Evolutionary conservation across 1,140 invertebrate species (phyloP), one percentile per base, ranked within the genome.

Genomic region (Drosophila sturtevanti): DNA sequence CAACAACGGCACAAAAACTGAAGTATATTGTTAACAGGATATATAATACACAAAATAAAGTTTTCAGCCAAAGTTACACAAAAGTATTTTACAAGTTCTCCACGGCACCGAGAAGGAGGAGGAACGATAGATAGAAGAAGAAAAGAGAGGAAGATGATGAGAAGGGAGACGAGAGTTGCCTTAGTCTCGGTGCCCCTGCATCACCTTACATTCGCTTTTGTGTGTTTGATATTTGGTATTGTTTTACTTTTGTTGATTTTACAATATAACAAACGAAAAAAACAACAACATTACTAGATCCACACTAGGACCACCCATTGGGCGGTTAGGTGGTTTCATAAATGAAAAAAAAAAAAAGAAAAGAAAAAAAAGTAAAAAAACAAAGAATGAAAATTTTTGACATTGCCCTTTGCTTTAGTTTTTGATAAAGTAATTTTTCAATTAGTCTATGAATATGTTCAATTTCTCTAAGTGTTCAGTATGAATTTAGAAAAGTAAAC

Each of bases 1-100:
- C 77, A 51, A 65, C 69, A 79, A 77, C 63, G 72, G 78, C 77
- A 72, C 55, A 77, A 77, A 71, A 87, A 80, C 85, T 89, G 77
- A 89, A 89, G 84, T 89, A 89, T 89, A 89, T 89, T 89, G 84
- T 89, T 89, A 89, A 89, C 84, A 89, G 84, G 85, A 89, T 87
- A 87, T 87, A 87, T 89, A 89, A 89, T 84, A 89, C 79, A 89
- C 84, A 89, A 89, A 89, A 89, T 89, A 89, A 89, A 89, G 84
- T 89, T 89, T 89, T 89, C 84, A 89, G 84, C 79, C 79, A 89
- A 89, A 89, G 84, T 89, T 89, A 89, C 85, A 89, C 84, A 89
- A 89, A 89, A 89, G 84, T 89, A 89, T 89, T 89, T 89, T 78
- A 79, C 84, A 89, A 89, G 85, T 89, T 81, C 76, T 82, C 54